Evolutionary conservation across 64 coral and sea anemone genomes (phyloP).

Genomic region (Platygyra sinensis): DNA sequence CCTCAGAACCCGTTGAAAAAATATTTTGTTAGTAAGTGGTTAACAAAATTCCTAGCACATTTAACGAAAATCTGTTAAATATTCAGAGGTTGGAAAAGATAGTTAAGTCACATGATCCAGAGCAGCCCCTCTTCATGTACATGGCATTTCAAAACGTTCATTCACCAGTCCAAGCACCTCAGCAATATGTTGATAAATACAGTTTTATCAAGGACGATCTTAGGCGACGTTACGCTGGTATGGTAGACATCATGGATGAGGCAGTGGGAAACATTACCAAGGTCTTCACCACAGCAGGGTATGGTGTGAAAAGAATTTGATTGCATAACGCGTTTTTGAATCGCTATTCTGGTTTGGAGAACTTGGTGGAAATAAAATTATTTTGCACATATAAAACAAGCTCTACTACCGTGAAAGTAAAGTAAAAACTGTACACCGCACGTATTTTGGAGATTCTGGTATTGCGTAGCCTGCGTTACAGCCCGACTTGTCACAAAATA

Average conservation of each 20-base stretch:
- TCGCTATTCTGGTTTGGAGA: too few relatives aligned
- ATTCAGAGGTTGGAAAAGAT: constrained; percentile 29
- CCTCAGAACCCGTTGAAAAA: too few relatives aligned
- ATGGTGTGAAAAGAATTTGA: neutral
- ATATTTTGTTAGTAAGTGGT: too few relatives aligned
- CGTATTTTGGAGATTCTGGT: too few relatives aligned
- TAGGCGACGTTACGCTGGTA: constrained; percentile 3
- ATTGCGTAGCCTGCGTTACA: too few relatives aligned
- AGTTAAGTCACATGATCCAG: constrained; percentile 23
- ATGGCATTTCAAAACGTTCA: constrained; percentile 53
- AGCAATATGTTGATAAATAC: constrained; percentile 38
- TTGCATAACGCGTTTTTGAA: neutral
- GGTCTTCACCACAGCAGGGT: constrained; percentile 16
- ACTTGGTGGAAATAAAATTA: too few relatives aligned
- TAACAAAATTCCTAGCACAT: too few relatives aligned
- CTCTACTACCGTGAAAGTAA: too few relatives aligned
- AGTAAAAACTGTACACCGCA: too few relatives aligned
- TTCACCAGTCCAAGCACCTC: constrained; percentile 19
- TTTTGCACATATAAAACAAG: too few relatives aligned
- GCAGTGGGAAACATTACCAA: constrained; percentile 52
- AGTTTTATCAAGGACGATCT: constrained; percentile 5
- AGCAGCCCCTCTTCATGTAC: constrained; percentile 31
- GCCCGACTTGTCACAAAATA: too few relatives aligned
- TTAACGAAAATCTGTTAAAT: too few relatives aligned
- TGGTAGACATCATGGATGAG: constrained; percentile 41